A percentile compares a stretch with the other conserved stretches of the same genome.
Evolutionary conservation across 2,113 vertebrate genomes (phyloP).

Genomic region (Oncorhynchus mykiss): DNA sequence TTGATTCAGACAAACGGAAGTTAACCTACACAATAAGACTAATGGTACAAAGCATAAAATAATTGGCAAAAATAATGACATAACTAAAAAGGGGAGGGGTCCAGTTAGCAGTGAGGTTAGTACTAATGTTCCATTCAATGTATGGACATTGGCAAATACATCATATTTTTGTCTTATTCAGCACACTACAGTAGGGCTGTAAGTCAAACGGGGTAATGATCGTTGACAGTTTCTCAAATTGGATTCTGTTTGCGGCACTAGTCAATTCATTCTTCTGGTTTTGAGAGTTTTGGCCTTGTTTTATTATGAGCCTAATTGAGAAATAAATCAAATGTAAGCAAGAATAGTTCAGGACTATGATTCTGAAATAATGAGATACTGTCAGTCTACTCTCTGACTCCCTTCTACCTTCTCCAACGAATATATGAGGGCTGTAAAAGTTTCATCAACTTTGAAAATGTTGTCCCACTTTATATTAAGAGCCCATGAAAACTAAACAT

Average conservation of each 20-base stretch:
- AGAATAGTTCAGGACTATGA: not conserved
- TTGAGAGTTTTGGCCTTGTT: constrained; percentile 1
- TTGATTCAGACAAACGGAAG: not conserved
- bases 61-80: not conserved
- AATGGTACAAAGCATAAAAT: not conserved
- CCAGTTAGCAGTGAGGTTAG: not conserved
- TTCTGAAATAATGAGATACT: not conserved
- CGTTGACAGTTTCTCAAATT: not conserved
- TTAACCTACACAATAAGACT: constrained; percentile 18
- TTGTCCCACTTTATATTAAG: not conserved
- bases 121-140: not conserved
- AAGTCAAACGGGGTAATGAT: constrained; percentile 1
- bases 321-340: constrained; percentile 12
- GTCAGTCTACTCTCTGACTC: not conserved
- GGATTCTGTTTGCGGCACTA: constrained; percentile 4
- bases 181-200: not conserved
- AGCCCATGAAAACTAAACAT: not conserved
- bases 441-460: constrained; percentile 5
- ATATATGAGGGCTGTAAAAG: not conserved
- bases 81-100: not conserved
- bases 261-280: constrained; percentile 2
- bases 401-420: not conserved
- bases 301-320: constrained; percentile 13
- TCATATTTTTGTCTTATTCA: constrained; percentile 31
- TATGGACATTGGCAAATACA: not conserved